Evolutionary conservation across 2,113 vertebrate species (phyloP).

Genomic region (Pristiophorus japonicus): DNA sequence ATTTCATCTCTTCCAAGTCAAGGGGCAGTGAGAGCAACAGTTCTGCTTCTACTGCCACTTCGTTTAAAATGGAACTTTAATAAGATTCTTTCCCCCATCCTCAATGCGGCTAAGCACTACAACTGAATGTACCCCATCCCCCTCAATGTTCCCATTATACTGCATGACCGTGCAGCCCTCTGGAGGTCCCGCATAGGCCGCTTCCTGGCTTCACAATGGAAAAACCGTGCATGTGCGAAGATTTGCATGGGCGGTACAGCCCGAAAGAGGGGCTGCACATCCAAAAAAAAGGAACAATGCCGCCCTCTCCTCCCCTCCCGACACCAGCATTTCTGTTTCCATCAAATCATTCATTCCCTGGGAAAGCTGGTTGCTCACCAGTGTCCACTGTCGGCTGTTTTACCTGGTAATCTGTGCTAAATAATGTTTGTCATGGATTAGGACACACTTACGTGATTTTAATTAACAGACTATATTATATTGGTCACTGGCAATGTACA

Average conservation of each 20-base stretch:
- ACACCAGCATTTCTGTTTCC: neutral
- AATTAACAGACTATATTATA: neutral
- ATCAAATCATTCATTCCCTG: neutral
- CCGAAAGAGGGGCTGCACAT: too few species aligned
- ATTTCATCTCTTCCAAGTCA: neutral
- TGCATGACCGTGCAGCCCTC: too few species aligned
- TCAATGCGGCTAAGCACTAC: neutral
- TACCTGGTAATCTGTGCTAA: neutral
- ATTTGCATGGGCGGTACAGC: too few species aligned
- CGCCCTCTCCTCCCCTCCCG: too few species aligned
- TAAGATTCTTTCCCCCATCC: neutral
- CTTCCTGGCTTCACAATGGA: too few species aligned
- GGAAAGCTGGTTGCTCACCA: neutral
- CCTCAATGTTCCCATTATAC: too few species aligned
- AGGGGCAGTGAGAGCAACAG: neutral
- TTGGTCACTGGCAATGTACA: conserved; percentile 48
- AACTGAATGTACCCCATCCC: neutral
- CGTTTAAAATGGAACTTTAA: neutral
- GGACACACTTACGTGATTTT: neutral
- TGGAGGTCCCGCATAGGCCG: too few species aligned
- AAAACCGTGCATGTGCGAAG: too few species aligned
- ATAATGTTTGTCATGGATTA: neutral
- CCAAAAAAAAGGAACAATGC: too few species aligned
- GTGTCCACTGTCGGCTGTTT: neutral
- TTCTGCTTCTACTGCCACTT: neutral